Evolutionary conservation across 2,113 vertebrate genomes (phyloP).

Genomic region (Mus pahari): DNA sequence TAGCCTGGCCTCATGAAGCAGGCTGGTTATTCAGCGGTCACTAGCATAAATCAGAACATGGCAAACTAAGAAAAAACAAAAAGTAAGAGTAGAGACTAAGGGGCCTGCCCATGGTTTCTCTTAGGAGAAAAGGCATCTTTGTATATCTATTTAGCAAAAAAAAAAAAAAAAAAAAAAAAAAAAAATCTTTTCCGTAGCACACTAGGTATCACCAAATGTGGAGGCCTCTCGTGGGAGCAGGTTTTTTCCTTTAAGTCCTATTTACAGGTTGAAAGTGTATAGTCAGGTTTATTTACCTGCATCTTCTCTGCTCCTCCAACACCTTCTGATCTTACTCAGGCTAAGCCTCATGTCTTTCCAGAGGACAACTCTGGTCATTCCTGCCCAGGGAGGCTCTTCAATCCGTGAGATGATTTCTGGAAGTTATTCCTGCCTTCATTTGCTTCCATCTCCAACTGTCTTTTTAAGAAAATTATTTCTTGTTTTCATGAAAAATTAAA

Average conservation of each 20-base stretch:
- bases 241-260: background rate
- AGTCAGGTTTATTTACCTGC: background rate
- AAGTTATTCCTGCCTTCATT: background rate
- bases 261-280: background rate
- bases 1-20: background rate
- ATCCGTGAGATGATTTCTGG: background rate
- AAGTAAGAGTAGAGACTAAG: no score
- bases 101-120: background rate
- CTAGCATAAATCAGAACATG: background rate
- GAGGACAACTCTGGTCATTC: background rate
- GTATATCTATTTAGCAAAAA: background rate
- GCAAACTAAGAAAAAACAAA: background rate
- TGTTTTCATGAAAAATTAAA: constrained; percentile 55
- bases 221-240: background rate
- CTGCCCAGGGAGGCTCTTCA: background rate
- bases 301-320: background rate
- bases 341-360: background rate
- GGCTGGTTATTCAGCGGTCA: background rate
- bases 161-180: background rate
- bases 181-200: background rate
- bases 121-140: background rate
- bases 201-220: background rate
- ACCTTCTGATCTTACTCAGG: background rate
- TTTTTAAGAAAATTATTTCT: background rate
- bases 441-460: background rate